Conservation (phyloP, 1,140 invertebrate species). For the Agrilus planipennis region DNA sequence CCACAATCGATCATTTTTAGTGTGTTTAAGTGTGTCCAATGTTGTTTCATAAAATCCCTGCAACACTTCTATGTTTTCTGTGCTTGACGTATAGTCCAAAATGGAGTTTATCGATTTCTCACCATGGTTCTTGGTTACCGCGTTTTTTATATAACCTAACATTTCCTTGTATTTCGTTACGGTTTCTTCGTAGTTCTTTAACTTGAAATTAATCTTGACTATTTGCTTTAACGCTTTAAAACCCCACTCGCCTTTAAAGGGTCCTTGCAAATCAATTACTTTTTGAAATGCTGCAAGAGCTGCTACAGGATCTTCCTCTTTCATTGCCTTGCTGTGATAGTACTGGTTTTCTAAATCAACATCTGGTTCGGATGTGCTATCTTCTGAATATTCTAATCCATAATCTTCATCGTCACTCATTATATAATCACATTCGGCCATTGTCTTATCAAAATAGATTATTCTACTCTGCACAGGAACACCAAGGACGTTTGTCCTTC, state of each 20-base stretch:
- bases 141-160: conserved; percentile 93
- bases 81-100: conserved; percentile 96
- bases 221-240: conserved; percentile 99
- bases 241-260: conserved; percentile 98
- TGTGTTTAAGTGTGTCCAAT: conserved; percentile 90
- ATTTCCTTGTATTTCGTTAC: conserved; percentile 92
- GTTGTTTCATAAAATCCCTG: conserved; percentile 99
- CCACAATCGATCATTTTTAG: conserved; percentile 97
- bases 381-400: conserved; percentile 75
- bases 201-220: conserved; percentile 98
- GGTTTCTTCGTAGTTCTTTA: conserved; percentile 95
- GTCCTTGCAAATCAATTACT: conserved; percentile 87
- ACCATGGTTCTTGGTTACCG: conserved; percentile 97
- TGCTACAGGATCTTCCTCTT: conserved; percentile 86
- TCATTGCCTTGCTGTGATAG: conserved; percentile 97
- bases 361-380: conserved; percentile 93
- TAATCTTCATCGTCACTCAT: conserved; percentile 19
- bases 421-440: too few species aligned
- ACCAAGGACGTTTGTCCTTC: too few species aligned
- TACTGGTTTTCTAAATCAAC: conserved; percentile 99
- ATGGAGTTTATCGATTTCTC: conserved; percentile 99
- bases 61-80: conserved; percentile 95
- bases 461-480: too few species aligned
- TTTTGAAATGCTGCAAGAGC: conserved; percentile 91
- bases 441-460: too few species aligned